Evolutionary conservation across 2,113 vertebrate species (phyloP).

Genomic region (Dinomys branickii): DNA sequence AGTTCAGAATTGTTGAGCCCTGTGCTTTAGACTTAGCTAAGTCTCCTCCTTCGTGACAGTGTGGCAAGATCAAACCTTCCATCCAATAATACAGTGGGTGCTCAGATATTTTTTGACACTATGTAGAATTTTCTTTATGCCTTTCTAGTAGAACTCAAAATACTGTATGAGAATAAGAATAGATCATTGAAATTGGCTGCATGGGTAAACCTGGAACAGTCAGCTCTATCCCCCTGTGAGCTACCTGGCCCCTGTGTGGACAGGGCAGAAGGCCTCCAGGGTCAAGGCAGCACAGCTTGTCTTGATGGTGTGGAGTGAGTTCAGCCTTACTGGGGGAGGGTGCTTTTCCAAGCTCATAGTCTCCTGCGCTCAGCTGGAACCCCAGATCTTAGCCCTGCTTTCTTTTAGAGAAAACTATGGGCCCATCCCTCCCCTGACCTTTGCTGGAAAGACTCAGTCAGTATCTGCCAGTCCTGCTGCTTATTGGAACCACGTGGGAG

Average conservation of each 20-base stretch:
- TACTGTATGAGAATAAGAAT: neutral
- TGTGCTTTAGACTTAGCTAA: neutral
- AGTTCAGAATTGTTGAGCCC: neutral
- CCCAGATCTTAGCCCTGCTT: neutral
- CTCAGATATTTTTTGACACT: neutral
- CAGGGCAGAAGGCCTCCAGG: neutral
- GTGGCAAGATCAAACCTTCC: neutral
- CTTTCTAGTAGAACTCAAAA: constrained; percentile 42
- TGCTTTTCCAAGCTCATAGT: neutral
- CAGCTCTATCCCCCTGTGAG: neutral
- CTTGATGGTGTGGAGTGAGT: neutral
- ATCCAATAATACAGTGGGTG: neutral
- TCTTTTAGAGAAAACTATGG: neutral
- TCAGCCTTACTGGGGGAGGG: neutral
- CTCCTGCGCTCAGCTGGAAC: neutral
- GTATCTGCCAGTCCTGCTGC: neutral
- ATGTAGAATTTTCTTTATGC: constrained; percentile 39
- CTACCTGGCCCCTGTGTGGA: neutral
- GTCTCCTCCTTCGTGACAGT: neutral
- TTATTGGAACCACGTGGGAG: neutral
- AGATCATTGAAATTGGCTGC: neutral
- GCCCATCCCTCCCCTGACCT: neutral
- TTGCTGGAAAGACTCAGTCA: neutral
- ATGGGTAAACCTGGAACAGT: neutral
- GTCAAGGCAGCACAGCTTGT: neutral